Conservation (phyloP, 1,140 invertebrate species). For the Musca domestica region DNA sequence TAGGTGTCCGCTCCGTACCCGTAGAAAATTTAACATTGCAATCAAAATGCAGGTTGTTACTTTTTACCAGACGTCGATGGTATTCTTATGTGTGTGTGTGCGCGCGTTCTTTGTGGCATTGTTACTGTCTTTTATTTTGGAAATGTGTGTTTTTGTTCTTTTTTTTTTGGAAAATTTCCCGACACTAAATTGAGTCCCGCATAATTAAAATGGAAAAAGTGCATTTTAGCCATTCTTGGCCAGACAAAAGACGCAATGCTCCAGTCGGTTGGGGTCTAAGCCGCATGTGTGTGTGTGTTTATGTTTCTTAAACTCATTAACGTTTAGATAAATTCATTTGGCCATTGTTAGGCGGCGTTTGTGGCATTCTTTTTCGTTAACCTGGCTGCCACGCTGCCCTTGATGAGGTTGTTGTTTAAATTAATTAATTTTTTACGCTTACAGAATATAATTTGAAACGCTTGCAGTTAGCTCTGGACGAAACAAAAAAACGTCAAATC, state of each 20-base stretch:
- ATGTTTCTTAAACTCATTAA: conserved; percentile 9
- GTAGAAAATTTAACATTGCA: not conserved
- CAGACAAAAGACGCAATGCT: not conserved
- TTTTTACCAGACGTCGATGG: not conserved
- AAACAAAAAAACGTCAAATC: too few relatives aligned
- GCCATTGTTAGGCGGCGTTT: conserved; percentile 15
- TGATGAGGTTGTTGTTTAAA: conserved; percentile 21
- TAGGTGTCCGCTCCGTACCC: too few relatives aligned
- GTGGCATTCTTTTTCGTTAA: too few relatives aligned
- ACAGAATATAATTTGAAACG: conserved; percentile 16
- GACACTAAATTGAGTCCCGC: conserved; percentile 2
- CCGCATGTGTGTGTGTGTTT: not conserved
- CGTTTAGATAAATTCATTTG: conserved; percentile 17
- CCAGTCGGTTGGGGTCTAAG: too few relatives aligned
- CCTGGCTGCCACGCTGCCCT: not conserved
- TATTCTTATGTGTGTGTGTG: not conserved
- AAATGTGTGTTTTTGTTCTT: too few relatives aligned
- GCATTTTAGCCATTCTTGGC: not conserved
- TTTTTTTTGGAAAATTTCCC: not conserved
- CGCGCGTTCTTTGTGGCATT: too few relatives aligned
- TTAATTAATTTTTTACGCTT: conserved; percentile 22
- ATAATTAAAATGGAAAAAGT: conserved; percentile 14
- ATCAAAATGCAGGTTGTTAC: conserved; percentile 21
- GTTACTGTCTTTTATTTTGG: too few relatives aligned
- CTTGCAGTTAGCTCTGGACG: not conserved